Percentiles rank a stretch among this genome's conserved stretches.
Conservation (phyloP, 2,888 invertebrate genomes). For the Apoda limacodes region DNA sequence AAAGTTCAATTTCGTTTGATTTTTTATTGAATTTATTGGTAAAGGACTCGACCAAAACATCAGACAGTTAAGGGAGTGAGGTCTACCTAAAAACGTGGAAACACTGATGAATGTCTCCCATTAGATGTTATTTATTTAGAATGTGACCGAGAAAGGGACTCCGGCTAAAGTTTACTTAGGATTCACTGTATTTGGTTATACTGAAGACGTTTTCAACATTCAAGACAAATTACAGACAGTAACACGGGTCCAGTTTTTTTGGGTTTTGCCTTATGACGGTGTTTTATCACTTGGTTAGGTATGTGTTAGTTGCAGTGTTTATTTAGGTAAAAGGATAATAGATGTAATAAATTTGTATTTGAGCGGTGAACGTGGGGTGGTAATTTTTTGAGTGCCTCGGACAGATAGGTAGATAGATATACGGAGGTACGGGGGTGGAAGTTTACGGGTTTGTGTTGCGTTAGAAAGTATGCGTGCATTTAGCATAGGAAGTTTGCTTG, state of each 20-base stretch:
- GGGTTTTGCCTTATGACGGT: constrained; percentile 52
- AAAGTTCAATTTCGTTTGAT: constrained; percentile 24
- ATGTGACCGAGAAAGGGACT: constrained; percentile 66
- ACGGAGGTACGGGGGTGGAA: too few relatives aligned
- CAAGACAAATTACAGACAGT: constrained; percentile 56
- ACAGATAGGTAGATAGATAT: too few relatives aligned
- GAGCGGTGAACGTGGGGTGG: too few relatives aligned
- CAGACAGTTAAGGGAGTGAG: constrained; percentile 57
- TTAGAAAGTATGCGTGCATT: too few relatives aligned
- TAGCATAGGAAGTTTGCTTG: too few relatives aligned
- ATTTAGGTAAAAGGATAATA: too few relatives aligned
- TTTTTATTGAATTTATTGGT: constrained; percentile 29
- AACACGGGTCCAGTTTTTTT: constrained; percentile 61
- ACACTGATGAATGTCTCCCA: constrained; percentile 70
- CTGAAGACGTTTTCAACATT: constrained; percentile 54
- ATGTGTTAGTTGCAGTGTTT: too few relatives aligned
- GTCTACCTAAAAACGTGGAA: constrained; percentile 66
- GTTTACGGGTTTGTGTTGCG: too few relatives aligned
- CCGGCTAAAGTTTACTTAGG: constrained; percentile 64
- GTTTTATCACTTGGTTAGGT: constrained; percentile 61
- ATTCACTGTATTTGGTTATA: constrained; percentile 63
- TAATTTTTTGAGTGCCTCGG: too few relatives aligned
- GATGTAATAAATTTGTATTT: too few relatives aligned
- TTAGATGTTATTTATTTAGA: constrained; percentile 72
- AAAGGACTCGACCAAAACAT: constrained; percentile 45